Conservation (phyloP, 2,888 invertebrate genomes). For the Drosophila robusta region DNA sequence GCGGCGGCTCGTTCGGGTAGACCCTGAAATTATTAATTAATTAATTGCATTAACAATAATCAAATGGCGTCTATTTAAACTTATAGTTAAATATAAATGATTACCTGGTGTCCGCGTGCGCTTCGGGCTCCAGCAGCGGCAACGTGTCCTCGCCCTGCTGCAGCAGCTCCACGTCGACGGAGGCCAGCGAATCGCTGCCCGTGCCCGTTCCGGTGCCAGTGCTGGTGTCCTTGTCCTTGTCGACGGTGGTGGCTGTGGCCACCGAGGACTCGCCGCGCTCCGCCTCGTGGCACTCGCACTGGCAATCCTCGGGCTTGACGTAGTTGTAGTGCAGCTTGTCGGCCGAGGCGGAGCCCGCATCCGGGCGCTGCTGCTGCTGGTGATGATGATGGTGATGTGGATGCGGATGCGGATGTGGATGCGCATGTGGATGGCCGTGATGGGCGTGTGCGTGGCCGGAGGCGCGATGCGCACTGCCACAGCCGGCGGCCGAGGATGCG, state of each 20-base stretch:
- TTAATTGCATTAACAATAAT: too few relatives aligned
- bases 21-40: too few relatives aligned
- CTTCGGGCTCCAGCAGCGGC: slow-evolving; percentile 85
- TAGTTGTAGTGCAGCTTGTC: slow-evolving; percentile 89
- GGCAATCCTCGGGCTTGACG: slow-evolving; percentile 94
- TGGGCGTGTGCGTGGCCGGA: slow-evolving; percentile 33
- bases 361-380: slow-evolving; percentile 48
- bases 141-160: slow-evolving; percentile 86
- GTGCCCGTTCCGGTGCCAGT: slow-evolving; percentile 57
- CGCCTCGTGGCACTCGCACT: slow-evolving; percentile 93
- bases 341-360: slow-evolving; percentile 29
- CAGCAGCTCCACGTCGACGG: slow-evolving; percentile 83
- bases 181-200: slow-evolving; percentile 76
- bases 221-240: slow-evolving; percentile 55
- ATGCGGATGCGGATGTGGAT: slow-evolving; percentile 48
- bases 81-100: too few relatives aligned
- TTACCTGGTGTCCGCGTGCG: slow-evolving; percentile 82
- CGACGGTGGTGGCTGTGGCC: slow-evolving; percentile 29
- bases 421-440: slow-evolving; percentile 38
- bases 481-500: slow-evolving; percentile 34
- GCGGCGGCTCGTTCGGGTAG: slow-evolving; percentile 80
- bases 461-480: slow-evolving; percentile 33
- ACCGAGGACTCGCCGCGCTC: slow-evolving; percentile 78
- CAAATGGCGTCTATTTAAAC: too few relatives aligned
- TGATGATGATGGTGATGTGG: slow-evolving; percentile 28